Percentiles rank a stretch among this genome's conserved stretches.
These are phyloP conservation scores for Bugulina stolonifera DNA, from an alignment of 2,888 invertebrate species.

Conservation along the genomic window DNA sequence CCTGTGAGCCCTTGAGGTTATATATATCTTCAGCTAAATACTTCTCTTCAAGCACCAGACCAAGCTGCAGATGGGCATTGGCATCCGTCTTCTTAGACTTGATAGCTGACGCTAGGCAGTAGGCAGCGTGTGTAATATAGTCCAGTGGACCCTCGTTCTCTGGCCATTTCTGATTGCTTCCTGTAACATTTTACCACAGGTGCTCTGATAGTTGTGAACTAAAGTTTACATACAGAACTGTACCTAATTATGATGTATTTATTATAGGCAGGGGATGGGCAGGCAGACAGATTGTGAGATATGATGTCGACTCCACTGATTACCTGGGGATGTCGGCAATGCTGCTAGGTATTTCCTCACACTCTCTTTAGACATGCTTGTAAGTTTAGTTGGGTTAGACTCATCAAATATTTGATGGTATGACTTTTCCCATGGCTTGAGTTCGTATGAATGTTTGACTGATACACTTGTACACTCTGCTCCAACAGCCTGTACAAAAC, in stretches of 20 bases:
- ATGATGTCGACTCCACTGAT: no score
- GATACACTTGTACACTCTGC: constrained; percentile 17
- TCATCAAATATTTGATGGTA: constrained; percentile 47
- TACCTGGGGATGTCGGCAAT: constrained; percentile 31
- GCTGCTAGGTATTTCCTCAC: constrained; percentile 39
- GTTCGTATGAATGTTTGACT: constrained; percentile 17
- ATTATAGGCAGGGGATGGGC: no score
- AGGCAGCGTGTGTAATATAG: constrained; percentile 39
- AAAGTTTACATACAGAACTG: no score
- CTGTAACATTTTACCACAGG: background rate
- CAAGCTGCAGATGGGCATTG: constrained; percentile 44
- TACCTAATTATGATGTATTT: no score
- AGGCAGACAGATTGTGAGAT: no score
- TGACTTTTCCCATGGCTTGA: constrained; percentile 47
- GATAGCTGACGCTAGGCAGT: constrained; percentile 44
- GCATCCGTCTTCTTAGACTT: constrained; percentile 44
- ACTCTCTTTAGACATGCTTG: constrained; percentile 33
- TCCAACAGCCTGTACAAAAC: background rate
- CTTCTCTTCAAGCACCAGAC: constrained; percentile 45
- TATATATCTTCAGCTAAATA: constrained; percentile 48
- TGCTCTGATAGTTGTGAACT: no score
- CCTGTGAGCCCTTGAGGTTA: constrained; percentile 26
- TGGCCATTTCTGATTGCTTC: constrained; percentile 30
- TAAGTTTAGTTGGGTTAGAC: constrained; percentile 35
- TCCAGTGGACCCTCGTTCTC: constrained; percentile 45